phyloP scores from a whole-genome alignment of 2,888 invertebrate genomes.

The Plemyria rubiginata region DNA sequence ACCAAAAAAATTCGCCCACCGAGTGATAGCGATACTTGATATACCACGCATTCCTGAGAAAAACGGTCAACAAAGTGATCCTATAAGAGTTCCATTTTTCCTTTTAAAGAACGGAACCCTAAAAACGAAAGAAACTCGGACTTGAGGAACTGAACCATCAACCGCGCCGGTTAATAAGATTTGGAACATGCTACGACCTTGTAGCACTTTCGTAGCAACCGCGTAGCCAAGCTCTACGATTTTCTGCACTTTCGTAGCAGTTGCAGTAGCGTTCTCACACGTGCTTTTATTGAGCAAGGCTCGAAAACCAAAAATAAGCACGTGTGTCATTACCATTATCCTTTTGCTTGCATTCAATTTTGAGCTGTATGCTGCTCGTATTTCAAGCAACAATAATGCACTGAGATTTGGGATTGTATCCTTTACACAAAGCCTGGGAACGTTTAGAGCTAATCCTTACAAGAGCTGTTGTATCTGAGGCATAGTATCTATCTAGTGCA shows the following conservation, averaged over 20 bases:
- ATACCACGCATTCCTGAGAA: too few relatives aligned
- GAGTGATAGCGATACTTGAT: too few relatives aligned
- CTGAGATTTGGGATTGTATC: conserved; percentile 15
- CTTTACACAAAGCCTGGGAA: conserved; percentile 28
- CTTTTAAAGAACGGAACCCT: too few relatives aligned
- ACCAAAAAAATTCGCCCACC: too few relatives aligned
- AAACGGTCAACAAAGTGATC: too few relatives aligned
- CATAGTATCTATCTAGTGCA: conserved; percentile 15
- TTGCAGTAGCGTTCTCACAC: too few relatives aligned
- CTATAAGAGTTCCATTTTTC: too few relatives aligned
- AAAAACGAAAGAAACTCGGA: too few relatives aligned
- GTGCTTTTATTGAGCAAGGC: too few relatives aligned
- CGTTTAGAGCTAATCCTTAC: conserved; percentile 31
- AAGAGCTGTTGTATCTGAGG: conserved; percentile 21
- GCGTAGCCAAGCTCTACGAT: neutral
- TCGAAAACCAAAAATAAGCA: too few relatives aligned
- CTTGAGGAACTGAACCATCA: neutral
- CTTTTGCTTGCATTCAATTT: neutral
- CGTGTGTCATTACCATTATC: too few relatives aligned
- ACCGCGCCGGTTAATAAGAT: neutral
- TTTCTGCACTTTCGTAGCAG: neutral
- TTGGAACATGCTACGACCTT: neutral
- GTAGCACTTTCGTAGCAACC: conserved; percentile 2
- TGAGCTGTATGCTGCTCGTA: neutral
- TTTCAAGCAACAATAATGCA: conserved; percentile 14